Evolutionary conservation across 2,113 vertebrate genomes (phyloP), one percentile per base, ranked within the genome.

Genomic region (Psilopsiagon aurifrons): DNA sequence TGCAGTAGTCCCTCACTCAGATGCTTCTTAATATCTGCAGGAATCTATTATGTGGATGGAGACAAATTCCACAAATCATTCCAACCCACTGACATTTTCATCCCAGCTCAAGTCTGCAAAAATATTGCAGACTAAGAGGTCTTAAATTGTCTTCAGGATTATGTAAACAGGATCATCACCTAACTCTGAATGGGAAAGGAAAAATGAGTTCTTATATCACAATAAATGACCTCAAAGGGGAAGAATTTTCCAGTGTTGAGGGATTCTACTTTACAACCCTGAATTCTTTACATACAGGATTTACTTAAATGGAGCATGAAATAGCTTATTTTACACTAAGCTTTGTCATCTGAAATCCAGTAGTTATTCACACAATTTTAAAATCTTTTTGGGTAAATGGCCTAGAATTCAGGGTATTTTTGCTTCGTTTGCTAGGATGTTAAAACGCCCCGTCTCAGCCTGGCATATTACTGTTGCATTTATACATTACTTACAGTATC

Each of bases 271-370:
- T 83, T 86, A 71, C 7, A 44, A 51, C 3, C 31, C 51, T 47
- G 13, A 71, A 47, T 67, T 75, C 68, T 86, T 88, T 78, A 75
- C 4, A n/a, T 20, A 27, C 22, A 68, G 18, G 39, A 64, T 88
- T 93, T 94, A 60, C 86, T 94, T 88, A 88, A 92, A 88, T 39
- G 5, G 24, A 75, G 33, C 37, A 57, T 71, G 49, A 94, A 94
- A 79, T 57, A 71, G 3, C 39, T 83, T 84, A 39, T 88, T 73
- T 83, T 82, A 75, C 35, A 71, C 11, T 64, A 75, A 82, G 22
- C 7, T 79, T 89, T 86, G 49, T 69, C 70, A 66, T 66, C 29
- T 84, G 66, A 91, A 83, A 66, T 62, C 9, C 47, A 52, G 8
- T 17, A 75, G 91, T 64, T 71, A 71, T 78, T 93, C 29, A 66